A percentile compares a stretch with the other conserved stretches of the same genome.
phyloP scores from a whole-genome alignment of 2,888 invertebrate genomes.

The Apamea sordens region DNA sequence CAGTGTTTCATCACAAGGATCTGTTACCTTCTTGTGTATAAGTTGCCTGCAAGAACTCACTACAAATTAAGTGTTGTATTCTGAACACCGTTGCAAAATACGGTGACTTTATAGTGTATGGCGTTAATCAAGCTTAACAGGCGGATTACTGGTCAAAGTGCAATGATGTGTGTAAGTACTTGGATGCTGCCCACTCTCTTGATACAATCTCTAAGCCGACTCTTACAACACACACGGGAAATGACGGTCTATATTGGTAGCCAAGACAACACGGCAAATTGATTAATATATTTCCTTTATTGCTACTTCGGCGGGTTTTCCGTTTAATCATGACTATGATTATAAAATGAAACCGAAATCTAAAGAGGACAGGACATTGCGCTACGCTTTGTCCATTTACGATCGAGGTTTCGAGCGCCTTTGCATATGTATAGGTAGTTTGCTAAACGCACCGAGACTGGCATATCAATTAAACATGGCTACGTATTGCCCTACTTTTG shows the following conservation, averaged over 20 bases:
- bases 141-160: conserved; percentile 38
- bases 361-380: conserved; percentile 68
- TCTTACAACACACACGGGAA: conserved; percentile 54
- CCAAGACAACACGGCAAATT: conserved; percentile 39
- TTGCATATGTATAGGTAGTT: conserved; percentile 72
- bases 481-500: conserved; percentile 78
- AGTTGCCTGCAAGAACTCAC: conserved; percentile 1
- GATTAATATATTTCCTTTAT: conserved; percentile 51
- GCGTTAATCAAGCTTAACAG: conserved; percentile 40
- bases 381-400: conserved; percentile 70
- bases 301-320: conserved; percentile 28
- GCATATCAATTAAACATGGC: conserved; percentile 83
- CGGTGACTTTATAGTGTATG: conserved; percentile 17
- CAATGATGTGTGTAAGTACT: conserved; percentile 35
- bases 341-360: conserved; percentile 25
- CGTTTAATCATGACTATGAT: conserved; percentile 18
- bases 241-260: conserved; percentile 44
- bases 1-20: conserved; percentile 59
- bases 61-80: background rate
- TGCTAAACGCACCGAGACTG: conserved; percentile 78
- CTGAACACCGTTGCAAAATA: conserved; percentile 9
- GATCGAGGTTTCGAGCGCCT: conserved; percentile 71
- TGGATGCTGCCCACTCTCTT: conserved; percentile 43
- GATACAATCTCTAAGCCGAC: conserved; percentile 49
- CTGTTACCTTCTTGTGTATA: conserved; percentile 41